These are phyloP conservation scores for Conomelus anceps DNA, from an alignment of 2,888 invertebrate genomes.

Conservation along the genomic window DNA sequence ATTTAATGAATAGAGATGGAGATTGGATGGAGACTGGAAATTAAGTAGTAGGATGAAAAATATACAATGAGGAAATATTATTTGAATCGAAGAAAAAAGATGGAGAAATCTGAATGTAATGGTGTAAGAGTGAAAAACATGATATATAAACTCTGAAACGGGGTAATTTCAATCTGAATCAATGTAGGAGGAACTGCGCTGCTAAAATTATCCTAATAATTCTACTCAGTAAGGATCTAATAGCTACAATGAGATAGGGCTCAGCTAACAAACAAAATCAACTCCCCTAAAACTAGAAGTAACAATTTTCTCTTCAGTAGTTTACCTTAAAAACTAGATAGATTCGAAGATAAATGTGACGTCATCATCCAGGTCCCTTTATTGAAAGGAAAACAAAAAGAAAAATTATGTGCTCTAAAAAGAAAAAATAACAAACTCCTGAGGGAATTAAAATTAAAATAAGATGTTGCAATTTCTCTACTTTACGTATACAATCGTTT, in stretches of 20 bases:
- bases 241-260: neutral
- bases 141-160: neutral
- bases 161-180: too few relatives aligned
- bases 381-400: neutral
- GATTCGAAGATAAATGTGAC: neutral
- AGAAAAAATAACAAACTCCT: neutral
- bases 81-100: neutral
- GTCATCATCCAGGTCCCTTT: neutral
- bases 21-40: neutral
- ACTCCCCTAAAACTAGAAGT: neutral
- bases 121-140: neutral
- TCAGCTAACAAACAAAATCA: neutral
- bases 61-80: too few relatives aligned
- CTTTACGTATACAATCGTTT: too few relatives aligned
- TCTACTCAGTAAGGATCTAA: neutral
- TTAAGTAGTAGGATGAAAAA: neutral
- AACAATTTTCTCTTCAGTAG: neutral
- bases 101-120: neutral
- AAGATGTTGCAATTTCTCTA: too few relatives aligned
- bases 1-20: neutral
- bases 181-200: neutral
- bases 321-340: neutral
- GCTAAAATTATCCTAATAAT: neutral
- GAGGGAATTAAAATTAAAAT: neutral
- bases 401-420: neutral